phyloP scores from a whole-genome alignment of 2,113 vertebrate genomes.

The Phainopepla nitens region DNA sequence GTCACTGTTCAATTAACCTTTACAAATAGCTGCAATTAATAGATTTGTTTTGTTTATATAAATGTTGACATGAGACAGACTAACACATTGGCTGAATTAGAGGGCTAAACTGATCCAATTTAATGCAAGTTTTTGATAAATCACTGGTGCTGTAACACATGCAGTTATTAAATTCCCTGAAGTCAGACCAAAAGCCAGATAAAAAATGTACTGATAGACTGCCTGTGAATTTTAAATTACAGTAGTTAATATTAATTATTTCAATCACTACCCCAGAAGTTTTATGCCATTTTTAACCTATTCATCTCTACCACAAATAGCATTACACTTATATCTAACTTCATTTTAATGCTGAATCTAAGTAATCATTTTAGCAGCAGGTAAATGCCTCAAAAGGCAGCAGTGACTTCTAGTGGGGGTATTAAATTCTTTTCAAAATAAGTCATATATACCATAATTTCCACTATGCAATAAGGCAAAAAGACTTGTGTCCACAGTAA shows the following conservation, averaged over 20 bases:
- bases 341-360: background rate
- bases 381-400: background rate
- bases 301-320: background rate
- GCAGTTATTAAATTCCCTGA: background rate
- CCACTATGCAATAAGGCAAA: background rate
- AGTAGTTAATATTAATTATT: background rate
- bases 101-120: background rate
- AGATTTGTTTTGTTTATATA: background rate
- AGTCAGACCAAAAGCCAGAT: background rate
- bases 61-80: background rate
- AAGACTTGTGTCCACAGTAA: background rate
- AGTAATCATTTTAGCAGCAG: background rate
- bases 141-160: background rate
- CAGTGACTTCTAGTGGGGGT: background rate
- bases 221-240: background rate
- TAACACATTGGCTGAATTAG: background rate
- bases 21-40: background rate
- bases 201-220: background rate
- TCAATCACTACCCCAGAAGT: background rate
- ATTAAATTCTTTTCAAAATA: background rate
- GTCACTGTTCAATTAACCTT: background rate
- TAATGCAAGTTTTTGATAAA: background rate
- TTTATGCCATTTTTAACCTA: background rate
- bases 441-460: background rate
- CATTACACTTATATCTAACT: background rate